Evolutionary conservation across 2,113 vertebrate genomes (phyloP), one percentile per base, ranked within the genome.

Genomic region (Phodopus roborovskii): DNA sequence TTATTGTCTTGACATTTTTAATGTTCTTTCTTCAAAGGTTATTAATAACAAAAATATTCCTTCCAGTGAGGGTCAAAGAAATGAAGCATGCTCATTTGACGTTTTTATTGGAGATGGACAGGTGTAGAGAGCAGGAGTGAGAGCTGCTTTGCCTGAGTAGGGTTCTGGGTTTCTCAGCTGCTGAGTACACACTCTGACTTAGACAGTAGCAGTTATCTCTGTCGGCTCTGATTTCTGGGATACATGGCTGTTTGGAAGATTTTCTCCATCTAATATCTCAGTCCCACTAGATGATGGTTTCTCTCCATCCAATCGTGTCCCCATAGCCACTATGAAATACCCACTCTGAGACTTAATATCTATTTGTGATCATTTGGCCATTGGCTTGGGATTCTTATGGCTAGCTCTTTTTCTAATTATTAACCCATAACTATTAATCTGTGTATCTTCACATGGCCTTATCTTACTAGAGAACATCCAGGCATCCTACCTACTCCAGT

Each of bases 11-110:
- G 39, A 48, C 9, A 53, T 62, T 86, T 91, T 88, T 53, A 17
- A 7, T 45, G 79, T 28, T 39, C 39, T 62, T 96, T 92, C 82
- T 90, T 96, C 60, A 90, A 92, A 91, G 53, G 13, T 66, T 92
- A 85, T 82, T 75, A 64, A 66, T 68, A 53, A 20, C 88, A 77
- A 88, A 78, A 92, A 48, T 95, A 93, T 26, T 28, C 73, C 90
- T 71, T 96, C 79, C 58, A 93, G 24, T 84, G 39, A 93, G 56
- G 94, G 39, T 56, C 26, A 89, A 96, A 78, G 64, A 94, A 91
- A 92, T 68, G 16, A 77, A 50, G 10, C 53, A 50, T 83, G 24
- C 94, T 93, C 36, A 62, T 45, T 91, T 70, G 71, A 78, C 15
- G n/a, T 94, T 94, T 74, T 87, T 58, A 36, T n/a, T 71, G 56